Evolutionary conservation across 2,888 invertebrate species (phyloP).

Genomic region (Teleogryllus oceanicus): DNA sequence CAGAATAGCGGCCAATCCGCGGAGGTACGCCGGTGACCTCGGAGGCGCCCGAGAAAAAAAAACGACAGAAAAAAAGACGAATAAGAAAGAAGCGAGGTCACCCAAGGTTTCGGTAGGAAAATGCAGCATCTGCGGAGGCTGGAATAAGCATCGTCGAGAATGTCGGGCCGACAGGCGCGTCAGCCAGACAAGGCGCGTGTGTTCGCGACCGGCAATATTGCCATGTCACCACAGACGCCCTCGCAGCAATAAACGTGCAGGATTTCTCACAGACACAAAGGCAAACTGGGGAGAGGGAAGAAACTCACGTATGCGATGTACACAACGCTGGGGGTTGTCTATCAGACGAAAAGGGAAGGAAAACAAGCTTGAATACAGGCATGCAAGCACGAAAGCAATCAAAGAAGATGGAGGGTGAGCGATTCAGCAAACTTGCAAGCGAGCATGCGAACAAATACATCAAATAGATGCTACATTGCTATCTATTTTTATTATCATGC

Average conservation of each 20-base stretch:
- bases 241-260: not conserved
- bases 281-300: not conserved
- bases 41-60: not conserved
- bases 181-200: not conserved
- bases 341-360: not conserved
- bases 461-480: too few species aligned
- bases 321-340: not conserved
- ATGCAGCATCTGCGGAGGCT: not conserved
- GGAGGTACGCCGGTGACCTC: not conserved
- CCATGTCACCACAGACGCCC: conserved; percentile 3
- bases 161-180: not conserved
- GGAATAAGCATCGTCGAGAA: not conserved
- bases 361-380: not conserved
- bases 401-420: not conserved
- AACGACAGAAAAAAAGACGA: too few species aligned
- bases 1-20: not conserved
- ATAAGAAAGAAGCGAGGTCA: too few species aligned
- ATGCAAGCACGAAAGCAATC: not conserved
- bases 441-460: too few species aligned
- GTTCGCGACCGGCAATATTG: not conserved
- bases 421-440: too few species aligned
- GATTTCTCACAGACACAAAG: not conserved
- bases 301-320: not conserved
- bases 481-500: too few species aligned
- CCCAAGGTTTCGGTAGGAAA: too few species aligned